These are phyloP conservation scores for Egretta garzetta DNA, from an alignment of 2,113 vertebrate species.

Conservation along the genomic window DNA sequence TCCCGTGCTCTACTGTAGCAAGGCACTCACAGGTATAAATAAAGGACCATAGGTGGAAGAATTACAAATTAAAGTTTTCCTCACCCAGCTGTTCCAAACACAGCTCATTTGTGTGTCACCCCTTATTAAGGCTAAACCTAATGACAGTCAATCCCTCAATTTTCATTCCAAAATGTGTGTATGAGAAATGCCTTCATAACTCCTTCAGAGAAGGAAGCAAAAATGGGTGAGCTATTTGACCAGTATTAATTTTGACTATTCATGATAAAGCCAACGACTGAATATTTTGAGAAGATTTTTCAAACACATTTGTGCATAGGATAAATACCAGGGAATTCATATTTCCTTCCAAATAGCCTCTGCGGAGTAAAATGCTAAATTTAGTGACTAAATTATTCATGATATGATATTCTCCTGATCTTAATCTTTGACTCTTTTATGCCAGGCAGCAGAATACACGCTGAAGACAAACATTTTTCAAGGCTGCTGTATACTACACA, in stretches of 20 bases:
- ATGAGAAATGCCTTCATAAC: fast-evolving
- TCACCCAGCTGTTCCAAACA: background rate
- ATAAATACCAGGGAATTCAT: background rate
- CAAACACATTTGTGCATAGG: background rate
- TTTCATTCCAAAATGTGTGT: fast-evolving
- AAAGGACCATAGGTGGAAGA: background rate
- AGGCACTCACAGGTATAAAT: fast-evolving
- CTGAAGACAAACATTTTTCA: background rate
- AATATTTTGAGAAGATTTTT: background rate
- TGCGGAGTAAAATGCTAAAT: constrained; percentile 1
- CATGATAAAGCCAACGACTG: background rate
- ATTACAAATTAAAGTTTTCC: background rate
- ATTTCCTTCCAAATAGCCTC: constrained; percentile 6
- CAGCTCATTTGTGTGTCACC: background rate
- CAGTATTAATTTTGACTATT: background rate
- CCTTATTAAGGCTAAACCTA: background rate
- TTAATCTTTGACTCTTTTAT: constrained; percentile 37
- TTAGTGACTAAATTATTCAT: constrained; percentile 53
- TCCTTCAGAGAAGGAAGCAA: background rate
- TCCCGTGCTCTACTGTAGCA: fast-evolving
- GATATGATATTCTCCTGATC: constrained; percentile 30
- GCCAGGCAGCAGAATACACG: background rate
- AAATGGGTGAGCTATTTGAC: background rate
- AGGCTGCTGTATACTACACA: background rate
- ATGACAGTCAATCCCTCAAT: fast-evolving